phyloP scores from a whole-genome alignment of 2,113 vertebrate genomes.

The Petroica traversi region DNA sequence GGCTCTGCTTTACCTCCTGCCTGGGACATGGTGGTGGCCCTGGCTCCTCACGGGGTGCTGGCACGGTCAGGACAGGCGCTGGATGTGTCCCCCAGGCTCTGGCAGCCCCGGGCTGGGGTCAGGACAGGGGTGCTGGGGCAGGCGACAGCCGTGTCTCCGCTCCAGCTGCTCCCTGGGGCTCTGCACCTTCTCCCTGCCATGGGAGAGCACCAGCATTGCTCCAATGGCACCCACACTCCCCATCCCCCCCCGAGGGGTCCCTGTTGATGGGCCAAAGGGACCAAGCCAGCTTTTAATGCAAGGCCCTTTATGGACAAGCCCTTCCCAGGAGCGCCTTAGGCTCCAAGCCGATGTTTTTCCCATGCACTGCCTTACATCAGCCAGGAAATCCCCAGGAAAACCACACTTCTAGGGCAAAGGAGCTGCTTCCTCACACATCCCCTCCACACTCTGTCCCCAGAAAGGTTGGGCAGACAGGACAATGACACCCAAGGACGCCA shows the following conservation, averaged over 20 bases:
- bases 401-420: neutral
- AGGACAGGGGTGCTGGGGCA: neutral
- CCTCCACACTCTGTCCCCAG: fast-evolving
- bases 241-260: neutral
- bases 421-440: neutral
- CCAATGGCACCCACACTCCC: neutral
- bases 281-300: neutral
- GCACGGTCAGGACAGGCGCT: neutral
- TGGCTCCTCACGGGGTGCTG: neutral
- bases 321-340: fast-evolving
- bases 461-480: neutral
- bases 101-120: neutral
- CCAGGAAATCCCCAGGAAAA: constrained; percentile 60
- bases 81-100: neutral
- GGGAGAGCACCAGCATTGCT: fast-evolving
- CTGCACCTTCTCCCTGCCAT: neutral
- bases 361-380: neutral
- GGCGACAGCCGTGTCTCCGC: fast-evolving
- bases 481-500: neutral
- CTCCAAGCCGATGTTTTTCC: neutral
- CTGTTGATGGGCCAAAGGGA: neutral
- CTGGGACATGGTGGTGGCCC: neutral
- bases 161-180: neutral
- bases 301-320: neutral
- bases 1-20: neutral